Evolutionary conservation across 1,140 invertebrate species (phyloP).

Genomic region (Apis mellifera): DNA sequence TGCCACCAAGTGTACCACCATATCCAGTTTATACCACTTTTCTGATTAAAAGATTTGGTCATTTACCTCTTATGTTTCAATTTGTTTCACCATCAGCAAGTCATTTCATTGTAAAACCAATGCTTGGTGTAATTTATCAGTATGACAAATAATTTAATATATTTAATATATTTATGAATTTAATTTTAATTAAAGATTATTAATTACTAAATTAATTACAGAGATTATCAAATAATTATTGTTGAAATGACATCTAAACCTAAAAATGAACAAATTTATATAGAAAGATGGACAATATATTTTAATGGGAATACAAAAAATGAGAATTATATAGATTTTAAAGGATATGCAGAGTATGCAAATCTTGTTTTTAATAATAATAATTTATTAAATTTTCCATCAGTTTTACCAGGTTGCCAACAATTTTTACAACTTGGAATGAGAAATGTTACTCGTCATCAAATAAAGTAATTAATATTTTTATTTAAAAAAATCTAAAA

Average conservation of each 20-base stretch:
- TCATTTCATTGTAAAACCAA: slow-evolving; percentile 71
- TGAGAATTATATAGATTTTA: slow-evolving; percentile 68
- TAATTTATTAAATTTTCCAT: slow-evolving; percentile 59
- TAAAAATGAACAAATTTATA: slow-evolving; percentile 59
- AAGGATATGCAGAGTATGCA: slow-evolving; percentile 68
- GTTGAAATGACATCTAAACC: slow-evolving; percentile 67
- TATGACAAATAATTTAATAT: slow-evolving; percentile 22
- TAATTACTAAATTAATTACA: slow-evolving; percentile 42
- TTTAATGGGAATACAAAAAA: slow-evolving; percentile 66
- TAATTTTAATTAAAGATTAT: neutral
- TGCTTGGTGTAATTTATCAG: slow-evolving; percentile 68
- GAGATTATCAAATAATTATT: slow-evolving; percentile 66
- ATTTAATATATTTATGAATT: neutral
- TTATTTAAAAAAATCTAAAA: neutral
- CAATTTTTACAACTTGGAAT: slow-evolving; percentile 54
- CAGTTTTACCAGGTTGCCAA: slow-evolving; percentile 57
- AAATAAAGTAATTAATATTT: slow-evolving; percentile 61
- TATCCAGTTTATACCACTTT: slow-evolving; percentile 69
- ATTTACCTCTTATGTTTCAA: slow-evolving; percentile 67
- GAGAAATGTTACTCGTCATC: slow-evolving; percentile 70
- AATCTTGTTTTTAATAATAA: slow-evolving; percentile 59
- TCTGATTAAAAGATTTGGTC: slow-evolving; percentile 65
- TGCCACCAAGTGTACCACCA: slow-evolving; percentile 70
- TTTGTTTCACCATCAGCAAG: slow-evolving; percentile 67
- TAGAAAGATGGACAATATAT: slow-evolving; percentile 69